Evolutionary conservation across 2,113 vertebrate genomes (phyloP).

Genomic region (mouse (Mus musculus)): DNA sequence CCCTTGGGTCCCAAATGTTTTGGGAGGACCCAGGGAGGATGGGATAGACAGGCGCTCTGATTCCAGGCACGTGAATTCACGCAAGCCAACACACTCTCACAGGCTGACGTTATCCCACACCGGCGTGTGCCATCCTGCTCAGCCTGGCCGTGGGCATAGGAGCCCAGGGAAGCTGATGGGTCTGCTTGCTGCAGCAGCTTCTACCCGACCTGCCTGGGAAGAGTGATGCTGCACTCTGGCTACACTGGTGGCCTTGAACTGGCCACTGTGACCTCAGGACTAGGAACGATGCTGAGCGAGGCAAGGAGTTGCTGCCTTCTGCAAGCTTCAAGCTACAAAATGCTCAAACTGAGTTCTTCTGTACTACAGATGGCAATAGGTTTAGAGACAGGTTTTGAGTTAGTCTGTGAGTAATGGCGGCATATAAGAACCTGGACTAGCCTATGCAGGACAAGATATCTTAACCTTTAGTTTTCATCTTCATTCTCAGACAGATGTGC

Average conservation of each 20-base stretch:
- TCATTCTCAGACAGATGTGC: background rate
- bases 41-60: slow-evolving; percentile 14
- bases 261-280: background rate
- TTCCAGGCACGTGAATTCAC: slow-evolving; percentile 25
- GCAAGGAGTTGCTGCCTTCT: background rate
- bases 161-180: slow-evolving; percentile 67
- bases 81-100: background rate
- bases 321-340: background rate
- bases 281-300: background rate
- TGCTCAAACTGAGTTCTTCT: background rate
- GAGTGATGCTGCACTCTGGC: background rate
- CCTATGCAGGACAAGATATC: background rate
- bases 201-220: background rate
- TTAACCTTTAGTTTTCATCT: background rate
- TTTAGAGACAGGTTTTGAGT: background rate
- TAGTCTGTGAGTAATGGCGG: background rate
- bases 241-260: background rate
- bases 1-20: background rate
- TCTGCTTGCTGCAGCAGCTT: background rate
- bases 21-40: background rate
- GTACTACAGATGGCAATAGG: background rate
- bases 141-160: slow-evolving; percentile 76
- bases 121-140: slow-evolving; percentile 68
- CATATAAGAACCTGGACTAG: background rate
- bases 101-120: slow-evolving; percentile 56